phyloP scores from a whole-genome alignment of 2,797 vertebrate species.

The Chromis chromis region DNA sequence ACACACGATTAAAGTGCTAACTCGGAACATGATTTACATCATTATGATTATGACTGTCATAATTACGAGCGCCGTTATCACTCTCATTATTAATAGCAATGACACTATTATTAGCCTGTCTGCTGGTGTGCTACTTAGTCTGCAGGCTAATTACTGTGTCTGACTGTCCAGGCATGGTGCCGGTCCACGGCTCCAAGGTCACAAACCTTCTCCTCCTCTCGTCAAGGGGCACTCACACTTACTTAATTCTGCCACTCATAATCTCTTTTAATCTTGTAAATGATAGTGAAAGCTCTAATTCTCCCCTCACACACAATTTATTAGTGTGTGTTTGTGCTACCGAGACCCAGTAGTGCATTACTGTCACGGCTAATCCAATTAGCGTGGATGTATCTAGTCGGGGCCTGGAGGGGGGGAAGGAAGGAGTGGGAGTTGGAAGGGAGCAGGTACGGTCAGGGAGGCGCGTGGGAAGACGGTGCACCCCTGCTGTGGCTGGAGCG shows the following conservation, averaged over 20 bases:
- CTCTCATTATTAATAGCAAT: slow-evolving; percentile 83
- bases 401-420: slow-evolving; percentile 43
- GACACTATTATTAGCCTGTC: slow-evolving; percentile 79
- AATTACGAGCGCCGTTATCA: slow-evolving; percentile 80
- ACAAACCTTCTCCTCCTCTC: slow-evolving; percentile 69
- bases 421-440: slow-evolving; percentile 17
- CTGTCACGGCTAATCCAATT: slow-evolving; percentile 92
- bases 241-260: slow-evolving; percentile 87
- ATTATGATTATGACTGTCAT: slow-evolving; percentile 83
- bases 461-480: slow-evolving; percentile 26
- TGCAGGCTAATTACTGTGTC: slow-evolving; percentile 76
- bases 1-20: slow-evolving; percentile 70
- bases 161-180: slow-evolving; percentile 68
- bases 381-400: slow-evolving; percentile 82
- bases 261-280: slow-evolving; percentile 89
- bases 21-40: slow-evolving; percentile 84
- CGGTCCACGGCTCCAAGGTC: slow-evolving; percentile 71
- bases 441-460: slow-evolving; percentile 52
- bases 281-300: slow-evolving; percentile 86
- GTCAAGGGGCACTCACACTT: slow-evolving; percentile 78
- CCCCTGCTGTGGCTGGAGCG: slow-evolving; percentile 68
- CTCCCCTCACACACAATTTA: slow-evolving; percentile 86
- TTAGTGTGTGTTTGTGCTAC: slow-evolving; percentile 87
- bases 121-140: slow-evolving; percentile 65
- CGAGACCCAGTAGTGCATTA: slow-evolving; percentile 82